Evolutionary conservation across 23 tunicate genomes (phyloP), one percentile per base, ranked within the genome.

Genomic region (Trididemnum miniatum): DNA sequence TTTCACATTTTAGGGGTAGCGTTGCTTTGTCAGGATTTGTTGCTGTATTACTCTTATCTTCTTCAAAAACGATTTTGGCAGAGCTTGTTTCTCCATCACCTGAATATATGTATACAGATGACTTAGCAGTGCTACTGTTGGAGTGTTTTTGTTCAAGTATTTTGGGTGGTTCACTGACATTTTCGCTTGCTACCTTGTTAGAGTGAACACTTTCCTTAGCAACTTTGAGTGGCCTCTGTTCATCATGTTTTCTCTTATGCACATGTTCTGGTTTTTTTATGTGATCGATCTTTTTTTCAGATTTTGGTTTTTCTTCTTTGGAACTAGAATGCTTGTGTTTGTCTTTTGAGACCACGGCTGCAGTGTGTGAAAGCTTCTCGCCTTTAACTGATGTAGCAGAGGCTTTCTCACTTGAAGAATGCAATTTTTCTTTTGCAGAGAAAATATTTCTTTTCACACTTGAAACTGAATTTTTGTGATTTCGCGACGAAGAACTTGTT

Each of bases 1-100:
- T 88, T 72, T 77, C 72, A 29, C 74, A 40, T 54, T 82, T 37
- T 30, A 23, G 1, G 59, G 30, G 71, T 31, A 34, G 50, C 22
- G 26, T 34, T 31, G 32, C 32, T 3, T 31, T 35, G 35, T 31
- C 32, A 76, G 22, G 28, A 63, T 15, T 1, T 26, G 22, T 2
- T 0, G 20, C 18, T 15, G 2, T 39, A 32, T 74, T 59, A 74
- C 30, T 39, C 3, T 32, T 39, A 36, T 39, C 60, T 15, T 74
- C 59, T 3, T 39, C 60, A 39, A 39, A 39, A 38, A 39, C 60
- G 12, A 74, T 29, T 44, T 74, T 77, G 26, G 31, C 36, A 52
- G 82, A 22, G 26, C 37, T 52, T 28, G 65, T 12, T 4, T 77
- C 79, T 22, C 31, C 59, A 37, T 73, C 38, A 1, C 59, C 57